Base-by-base conservation (phyloP, 2,888 invertebrate genomes). In the Capitulum mitella region DNA sequence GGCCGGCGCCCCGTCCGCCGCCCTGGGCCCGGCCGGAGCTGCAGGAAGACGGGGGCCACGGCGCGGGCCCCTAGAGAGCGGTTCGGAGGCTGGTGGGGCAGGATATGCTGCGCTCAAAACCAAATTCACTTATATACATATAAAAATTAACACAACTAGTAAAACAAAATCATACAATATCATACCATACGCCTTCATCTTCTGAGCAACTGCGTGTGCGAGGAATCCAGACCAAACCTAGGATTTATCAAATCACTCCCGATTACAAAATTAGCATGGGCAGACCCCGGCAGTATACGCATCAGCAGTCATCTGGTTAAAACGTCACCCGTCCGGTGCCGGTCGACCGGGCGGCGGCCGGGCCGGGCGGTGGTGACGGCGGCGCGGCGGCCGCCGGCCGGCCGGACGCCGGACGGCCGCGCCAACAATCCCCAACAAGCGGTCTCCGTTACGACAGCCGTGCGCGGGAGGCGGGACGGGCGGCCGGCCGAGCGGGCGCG, bases 141-240 rank as follows among this genome's bases (percentile, higher is more conserved):
- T 70, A 70, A 40, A 70, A 70, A 70, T 70, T 70, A 70, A 70
- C 70, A 70, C 70, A 70, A 70, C 70, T 70, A 70, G 70, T 70
- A 70, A 70, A 70, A 70, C 70, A 70, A 61, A 70, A 70, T 70
- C 70, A 70, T 70, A 70, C 70, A 70, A 70, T 70, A 70, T 70
- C 70, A 70, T 70, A 29, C 14, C 70, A 70, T 70, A 22, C 70
- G 37, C 29, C 70, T 70, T n/a, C n/a, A n/a, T n/a, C 40, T 40
- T 37, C 70, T 70, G 70, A 70, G 70, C 70, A 70, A 70, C 70
- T 40, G 70, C 40, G 26, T 70, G 70, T 70, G 70, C 70, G 40
- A 70, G 70, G 37, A 70, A 70, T 70, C 70, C 70, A 70, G 37
- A 70, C 37, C 70, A 70, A 70, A 37, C 70, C 29, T 29, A 70